Percentiles rank a stretch among this genome's conserved stretches.
These are phyloP conservation scores for Sus cebifrons DNA, from an alignment of 2,797 vertebrate genomes.

Conservation along the genomic window DNA sequence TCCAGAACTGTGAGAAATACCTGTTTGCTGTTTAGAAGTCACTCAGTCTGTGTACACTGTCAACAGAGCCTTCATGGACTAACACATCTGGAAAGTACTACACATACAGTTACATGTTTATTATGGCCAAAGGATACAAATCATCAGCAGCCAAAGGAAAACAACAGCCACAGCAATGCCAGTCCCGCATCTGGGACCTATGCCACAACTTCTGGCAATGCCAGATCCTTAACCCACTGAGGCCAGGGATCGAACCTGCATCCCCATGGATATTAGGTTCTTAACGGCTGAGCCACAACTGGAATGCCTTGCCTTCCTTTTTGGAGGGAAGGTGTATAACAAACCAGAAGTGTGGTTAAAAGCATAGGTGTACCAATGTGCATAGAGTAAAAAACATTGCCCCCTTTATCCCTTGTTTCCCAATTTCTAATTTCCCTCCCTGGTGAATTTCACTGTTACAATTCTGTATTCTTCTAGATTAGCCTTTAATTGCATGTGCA, in stretches of 20 bases:
- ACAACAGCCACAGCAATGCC: not conserved
- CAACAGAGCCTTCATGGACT: not conserved
- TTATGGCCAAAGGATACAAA: not conserved
- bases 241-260: too few relatives aligned
- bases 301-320: too few relatives aligned
- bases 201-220: too few relatives aligned
- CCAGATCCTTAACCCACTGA: too few relatives aligned
- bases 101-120: not conserved
- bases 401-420: not conserved
- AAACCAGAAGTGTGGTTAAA: not conserved
- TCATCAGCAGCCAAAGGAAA: not conserved
- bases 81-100: not conserved
- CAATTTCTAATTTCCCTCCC: not conserved
- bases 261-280: too few relatives aligned
- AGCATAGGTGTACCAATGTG: not conserved
- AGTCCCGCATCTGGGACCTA: too few relatives aligned
- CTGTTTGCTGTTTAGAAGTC: not conserved
- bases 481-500: not conserved
- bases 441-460: not conserved
- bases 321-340: too few relatives aligned
- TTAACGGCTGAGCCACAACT: too few relatives aligned
- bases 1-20: not conserved
- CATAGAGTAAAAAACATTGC: not conserved
- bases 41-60: not conserved
- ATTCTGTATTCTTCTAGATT: not conserved